Evolutionary conservation across 2,888 invertebrate genomes (phyloP).

Genomic region (Podotricha telesiphe): DNA sequence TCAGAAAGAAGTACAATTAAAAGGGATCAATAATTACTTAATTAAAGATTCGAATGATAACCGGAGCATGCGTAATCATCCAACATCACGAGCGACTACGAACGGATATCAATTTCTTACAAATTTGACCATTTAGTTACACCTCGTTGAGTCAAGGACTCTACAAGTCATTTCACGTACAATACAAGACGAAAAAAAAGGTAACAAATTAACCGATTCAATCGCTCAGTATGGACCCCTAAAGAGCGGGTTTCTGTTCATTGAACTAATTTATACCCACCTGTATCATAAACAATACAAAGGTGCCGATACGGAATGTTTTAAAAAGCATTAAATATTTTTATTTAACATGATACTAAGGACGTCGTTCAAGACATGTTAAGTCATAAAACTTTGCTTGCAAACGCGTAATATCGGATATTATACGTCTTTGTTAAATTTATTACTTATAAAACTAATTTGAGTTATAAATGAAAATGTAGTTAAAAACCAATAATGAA

Average conservation of each 20-base stretch:
- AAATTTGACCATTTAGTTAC: slow-evolving; percentile 80
- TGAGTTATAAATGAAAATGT: background rate
- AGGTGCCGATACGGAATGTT: slow-evolving; percentile 60
- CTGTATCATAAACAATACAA: slow-evolving; percentile 77
- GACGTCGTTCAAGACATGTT: slow-evolving; percentile 44
- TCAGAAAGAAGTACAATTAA: slow-evolving; percentile 45
- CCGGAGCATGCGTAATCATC: slow-evolving; percentile 67
- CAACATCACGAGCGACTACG: slow-evolving; percentile 63
- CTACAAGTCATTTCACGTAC: slow-evolving; percentile 71
- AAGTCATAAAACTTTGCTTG: slow-evolving; percentile 57
- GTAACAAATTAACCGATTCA: slow-evolving; percentile 79
- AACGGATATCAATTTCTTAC: slow-evolving; percentile 81
- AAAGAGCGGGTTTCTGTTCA: slow-evolving; percentile 76
- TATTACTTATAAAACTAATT: slow-evolving; percentile 4
- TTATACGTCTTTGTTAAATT: slow-evolving; percentile 11
- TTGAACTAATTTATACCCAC: slow-evolving; percentile 80
- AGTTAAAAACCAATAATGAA: slow-evolving; percentile 7
- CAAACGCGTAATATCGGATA: slow-evolving; percentile 46
- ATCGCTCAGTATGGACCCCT: slow-evolving; percentile 77
- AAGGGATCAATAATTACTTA: slow-evolving; percentile 66
- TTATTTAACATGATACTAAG: slow-evolving; percentile 54
- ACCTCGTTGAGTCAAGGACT: slow-evolving; percentile 83
- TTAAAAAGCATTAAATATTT: slow-evolving; percentile 61
- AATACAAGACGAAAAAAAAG: slow-evolving; percentile 69
- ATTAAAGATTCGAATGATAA: slow-evolving; percentile 73